Evolutionary conservation across 2,888 invertebrate species (phyloP), one percentile per base, ranked within the genome.

Genomic region (Junonia oenone): DNA sequence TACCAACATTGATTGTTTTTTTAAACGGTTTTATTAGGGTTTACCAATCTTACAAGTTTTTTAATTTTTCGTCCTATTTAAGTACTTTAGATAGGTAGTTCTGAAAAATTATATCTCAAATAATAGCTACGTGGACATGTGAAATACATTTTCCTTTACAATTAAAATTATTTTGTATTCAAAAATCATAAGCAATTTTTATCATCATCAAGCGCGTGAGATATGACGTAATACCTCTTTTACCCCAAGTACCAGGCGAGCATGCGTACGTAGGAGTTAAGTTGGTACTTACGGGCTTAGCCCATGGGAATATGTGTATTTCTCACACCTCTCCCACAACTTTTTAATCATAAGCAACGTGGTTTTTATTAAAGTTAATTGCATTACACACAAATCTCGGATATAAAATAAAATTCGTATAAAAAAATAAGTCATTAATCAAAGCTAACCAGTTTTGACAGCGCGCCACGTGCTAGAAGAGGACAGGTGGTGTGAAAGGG

Each of bases 381-480:
- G 72, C 67, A 72, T 71, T 70, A 71, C 65, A 74, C 51, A 50
- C 75, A 73, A 72, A 65, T 65, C 68, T 65, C 59, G 61, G 64
- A 63, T 58, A 69, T 57, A 68, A 65, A 73, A 78, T 55, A 55
- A 33, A 52, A 57, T 50, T 26, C 46, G 19, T 45, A 61, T 63
- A 64, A 78, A 78, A 70, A 65, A 57, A 56, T 22, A 67, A 69
- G 62, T 66, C 75, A 84, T 87, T 84, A 83, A 86, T 87, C 87
- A 86, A 77, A 71, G 65, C 63, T 78, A 85, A 86, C 85, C 75
- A 77, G 83, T 82, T 81, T 64, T 59, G 68, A 68, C 67, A 64
- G 62, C 63, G 61, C 60, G 58, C 54, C 58, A 57, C 51, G 59
- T 40, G 70, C 57, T 48, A 51, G 71, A 80, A 59, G 64, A 68